Base-by-base conservation (phyloP, 2,888 invertebrate genomes). In the Tromatobia lineatoria region DNA sequence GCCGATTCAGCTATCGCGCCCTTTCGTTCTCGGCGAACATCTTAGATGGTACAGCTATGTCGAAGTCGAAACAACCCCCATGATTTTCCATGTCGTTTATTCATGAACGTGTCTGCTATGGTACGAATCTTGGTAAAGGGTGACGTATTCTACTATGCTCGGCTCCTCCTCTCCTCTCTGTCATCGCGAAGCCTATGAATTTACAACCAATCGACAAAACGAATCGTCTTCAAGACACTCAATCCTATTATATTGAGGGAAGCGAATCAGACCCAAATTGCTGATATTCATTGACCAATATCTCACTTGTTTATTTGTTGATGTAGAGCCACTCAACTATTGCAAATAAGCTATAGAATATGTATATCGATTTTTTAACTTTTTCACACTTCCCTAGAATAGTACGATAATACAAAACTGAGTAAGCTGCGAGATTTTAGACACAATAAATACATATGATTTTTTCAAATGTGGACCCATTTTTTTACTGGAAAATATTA, bases 51-150 rank as follows among this genome's bases (percentile, higher is more conserved):
- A 38, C 61, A 54, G 42, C 47, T 57, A 52, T 70, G 75, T 67
- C 76, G 80, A 29, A 78, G 80, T 76, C 69, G 69, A 85, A 84
- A 83, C 80, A 84, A 78, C 85, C 87, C 76, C 75, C 82, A 70
- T 70, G 61, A 82, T 83, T 85, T 82, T 78, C 64, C 47, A 34
- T 82, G 82, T 69, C 70, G 74, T 77, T 85, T 87, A 87, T 87
- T 87, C 87, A 87, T 87, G 78, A 67, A 84, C 66, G 79, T 71
- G 66, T 64, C 70, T 79, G 71, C 10, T 59, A 2, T 15, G 29
- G 54, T 73, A 70, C 71, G 67, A 73, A 52, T 29, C 67, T 73
- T 20, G 54, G 67, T 61, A 80, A 80, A 83, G 78, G 78, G 80
- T 79, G 79, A 76, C 67, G 70, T 42, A 10, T 25, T 73, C 25